Percentiles rank a stretch among this genome's conserved stretches.
Evolutionary conservation across 2,113 vertebrate species (phyloP).

Genomic region (Pseudorasbora parva): DNA sequence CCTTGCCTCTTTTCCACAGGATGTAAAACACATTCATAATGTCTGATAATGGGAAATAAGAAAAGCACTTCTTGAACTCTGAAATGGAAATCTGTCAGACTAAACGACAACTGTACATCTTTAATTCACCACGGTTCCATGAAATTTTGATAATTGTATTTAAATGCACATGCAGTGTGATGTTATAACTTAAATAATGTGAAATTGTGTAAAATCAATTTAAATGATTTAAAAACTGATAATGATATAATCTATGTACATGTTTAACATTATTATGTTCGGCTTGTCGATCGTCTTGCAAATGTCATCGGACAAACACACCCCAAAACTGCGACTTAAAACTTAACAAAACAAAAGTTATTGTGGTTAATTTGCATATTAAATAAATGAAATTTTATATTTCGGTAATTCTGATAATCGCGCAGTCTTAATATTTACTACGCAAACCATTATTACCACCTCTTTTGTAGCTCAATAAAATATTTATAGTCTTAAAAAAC

Average conservation of each 20-base stretch:
- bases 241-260: background rate
- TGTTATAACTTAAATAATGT: background rate
- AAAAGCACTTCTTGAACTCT: constrained; percentile 6
- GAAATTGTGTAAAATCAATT: background rate
- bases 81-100: constrained; percentile 23
- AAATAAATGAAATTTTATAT: background rate
- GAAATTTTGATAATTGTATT: background rate
- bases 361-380: background rate
- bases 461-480: background rate
- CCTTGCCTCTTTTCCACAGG: constrained; percentile 35
- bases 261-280: background rate
- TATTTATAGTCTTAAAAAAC: background rate
- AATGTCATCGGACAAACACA: background rate
- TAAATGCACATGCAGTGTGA: background rate
- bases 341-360: no score
- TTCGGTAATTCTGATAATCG: background rate
- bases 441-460: background rate
- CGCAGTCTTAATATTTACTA: background rate
- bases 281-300: background rate
- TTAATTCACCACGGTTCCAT: background rate
- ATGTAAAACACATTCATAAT: constrained; percentile 21
- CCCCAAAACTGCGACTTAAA: background rate
- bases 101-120: background rate
- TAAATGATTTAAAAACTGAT: background rate
- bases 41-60: background rate